These are phyloP conservation scores for Solen grandis DNA, from an alignment of 1,140 invertebrate genomes.

Conservation along the genomic window DNA sequence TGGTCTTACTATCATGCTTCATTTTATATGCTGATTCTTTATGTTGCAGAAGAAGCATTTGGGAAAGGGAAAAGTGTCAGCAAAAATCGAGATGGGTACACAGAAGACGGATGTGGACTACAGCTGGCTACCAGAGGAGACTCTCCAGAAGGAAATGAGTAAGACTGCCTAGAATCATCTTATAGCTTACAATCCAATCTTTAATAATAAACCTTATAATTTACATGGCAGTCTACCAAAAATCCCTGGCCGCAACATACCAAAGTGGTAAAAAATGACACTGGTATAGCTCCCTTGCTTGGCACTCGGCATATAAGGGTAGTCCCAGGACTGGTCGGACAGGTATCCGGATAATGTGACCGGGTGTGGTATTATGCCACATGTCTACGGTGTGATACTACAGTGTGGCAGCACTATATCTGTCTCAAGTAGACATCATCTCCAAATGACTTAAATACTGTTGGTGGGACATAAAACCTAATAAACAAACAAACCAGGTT, in stretches of 20 bases:
- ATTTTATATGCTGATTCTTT: too few species aligned
- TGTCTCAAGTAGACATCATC: not conserved
- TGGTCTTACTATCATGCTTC: too few species aligned
- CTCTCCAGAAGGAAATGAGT: conserved; percentile 72
- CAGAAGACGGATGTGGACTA: conserved; percentile 93
- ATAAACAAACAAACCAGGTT: too few species aligned
- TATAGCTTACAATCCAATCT: too few species aligned
- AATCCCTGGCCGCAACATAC: not conserved
- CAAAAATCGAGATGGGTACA: conserved; percentile 89
- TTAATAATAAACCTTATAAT: too few species aligned
- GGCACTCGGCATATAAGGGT: not conserved
- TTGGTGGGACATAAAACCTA: too few species aligned
- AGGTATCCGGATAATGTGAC: not conserved
- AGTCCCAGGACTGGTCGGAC: not conserved
- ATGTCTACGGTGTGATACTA: not conserved
- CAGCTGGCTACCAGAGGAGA: conserved; percentile 97
- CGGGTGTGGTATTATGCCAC: too few species aligned
- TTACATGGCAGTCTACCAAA: too few species aligned
- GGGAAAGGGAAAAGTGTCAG: conserved; percentile 83
- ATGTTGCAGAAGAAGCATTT: conserved; percentile 72
- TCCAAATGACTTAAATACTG: not conserved
- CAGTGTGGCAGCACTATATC: not conserved
- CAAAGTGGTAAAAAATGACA: not conserved
- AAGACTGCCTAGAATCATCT: too few species aligned
- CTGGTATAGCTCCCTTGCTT: not conserved